Conservation (phyloP, 2,113 vertebrate genomes). For the Rhinichthys klamathensis region DNA sequence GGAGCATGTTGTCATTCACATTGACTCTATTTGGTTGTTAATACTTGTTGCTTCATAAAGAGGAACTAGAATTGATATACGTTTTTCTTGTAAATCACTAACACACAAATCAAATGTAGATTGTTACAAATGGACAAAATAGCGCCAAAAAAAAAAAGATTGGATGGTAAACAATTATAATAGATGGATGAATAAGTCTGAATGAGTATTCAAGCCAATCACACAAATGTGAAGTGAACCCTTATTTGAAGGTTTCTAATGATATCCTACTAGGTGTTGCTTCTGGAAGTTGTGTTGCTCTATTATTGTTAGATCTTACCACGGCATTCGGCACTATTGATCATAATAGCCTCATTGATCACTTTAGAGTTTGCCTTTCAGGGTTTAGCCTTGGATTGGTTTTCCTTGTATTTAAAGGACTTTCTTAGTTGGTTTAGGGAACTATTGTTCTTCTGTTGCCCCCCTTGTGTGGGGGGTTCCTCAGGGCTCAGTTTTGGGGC, state of each 20-base stretch:
- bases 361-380: neutral
- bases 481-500: neutral
- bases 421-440: neutral
- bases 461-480: neutral
- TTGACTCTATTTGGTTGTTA: neutral
- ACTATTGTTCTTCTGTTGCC: neutral
- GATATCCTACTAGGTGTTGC: neutral
- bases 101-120: neutral
- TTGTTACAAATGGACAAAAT: neutral
- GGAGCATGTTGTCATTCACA: conserved; percentile 28
- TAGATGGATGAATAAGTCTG: neutral
- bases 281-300: neutral
- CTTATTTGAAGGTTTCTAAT: neutral
- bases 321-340: neutral
- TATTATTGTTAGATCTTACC: neutral
- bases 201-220: neutral
- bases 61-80: neutral
- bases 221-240: neutral
- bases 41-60: neutral
- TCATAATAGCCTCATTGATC: neutral
- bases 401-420: neutral
- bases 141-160: neutral
- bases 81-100: neutral
- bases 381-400: neutral
- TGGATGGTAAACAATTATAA: neutral